Conservation (phyloP, 2,113 vertebrate genomes). For the Corythornis cristatus region DNA sequence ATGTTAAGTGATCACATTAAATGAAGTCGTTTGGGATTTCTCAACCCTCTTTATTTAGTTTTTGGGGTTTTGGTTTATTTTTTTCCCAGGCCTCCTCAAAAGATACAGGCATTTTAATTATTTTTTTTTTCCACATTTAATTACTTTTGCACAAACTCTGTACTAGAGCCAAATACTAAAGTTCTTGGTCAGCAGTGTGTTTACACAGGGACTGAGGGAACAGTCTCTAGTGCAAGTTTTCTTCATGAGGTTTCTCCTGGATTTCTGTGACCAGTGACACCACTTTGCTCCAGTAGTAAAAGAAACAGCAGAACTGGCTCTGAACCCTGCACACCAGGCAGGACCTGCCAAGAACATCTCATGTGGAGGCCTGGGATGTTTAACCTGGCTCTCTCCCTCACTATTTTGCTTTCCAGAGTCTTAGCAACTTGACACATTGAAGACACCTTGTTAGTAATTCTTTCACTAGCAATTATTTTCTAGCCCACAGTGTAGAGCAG, state of each 20-base stretch:
- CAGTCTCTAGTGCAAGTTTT: neutral
- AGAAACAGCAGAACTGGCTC: neutral
- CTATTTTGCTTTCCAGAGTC: neutral
- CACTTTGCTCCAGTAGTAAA: neutral
- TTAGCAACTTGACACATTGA: neutral
- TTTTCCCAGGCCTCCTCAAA: neutral
- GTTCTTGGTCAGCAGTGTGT: neutral
- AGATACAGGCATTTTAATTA: neutral
- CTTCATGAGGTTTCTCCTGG: neutral
- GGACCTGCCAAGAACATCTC: neutral
- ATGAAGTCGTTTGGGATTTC: neutral
- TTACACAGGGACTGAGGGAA: neutral
- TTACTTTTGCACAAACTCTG: neutral
- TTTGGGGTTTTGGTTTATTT: neutral
- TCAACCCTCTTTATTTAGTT: neutral
- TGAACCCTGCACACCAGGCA: neutral
- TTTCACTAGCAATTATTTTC: neutral
- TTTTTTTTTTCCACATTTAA: neutral
- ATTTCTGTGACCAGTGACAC: neutral
- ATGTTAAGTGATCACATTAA: neutral
- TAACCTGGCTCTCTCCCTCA: neutral
- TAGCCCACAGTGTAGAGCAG: neutral
- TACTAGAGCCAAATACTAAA: neutral
- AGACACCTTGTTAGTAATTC: neutral
- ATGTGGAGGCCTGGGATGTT: neutral